A percentile compares a stretch with the other conserved stretches of the same genome.
Evolutionary conservation across 2,888 invertebrate genomes (phyloP).

Genomic region (Nasonovia ribisnigri): DNA sequence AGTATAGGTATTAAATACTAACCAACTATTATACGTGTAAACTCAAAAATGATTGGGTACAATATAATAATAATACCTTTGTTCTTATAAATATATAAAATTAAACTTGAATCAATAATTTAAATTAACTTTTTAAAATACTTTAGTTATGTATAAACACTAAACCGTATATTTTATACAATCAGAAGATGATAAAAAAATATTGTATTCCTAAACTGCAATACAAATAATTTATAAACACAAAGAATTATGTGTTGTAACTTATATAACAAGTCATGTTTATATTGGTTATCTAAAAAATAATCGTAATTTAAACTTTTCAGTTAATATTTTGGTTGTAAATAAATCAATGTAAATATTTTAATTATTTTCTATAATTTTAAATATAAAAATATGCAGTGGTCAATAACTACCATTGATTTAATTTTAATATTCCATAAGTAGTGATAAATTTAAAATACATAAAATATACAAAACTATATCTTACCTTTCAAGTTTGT

Average conservation of each 20-base stretch:
- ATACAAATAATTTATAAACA: neutral
- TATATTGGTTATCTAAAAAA: neutral
- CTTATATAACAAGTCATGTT: neutral
- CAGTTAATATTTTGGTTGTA: neutral
- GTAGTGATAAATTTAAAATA: neutral
- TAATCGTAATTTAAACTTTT: neutral
- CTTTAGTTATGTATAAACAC: neutral
- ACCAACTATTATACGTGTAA: neutral
- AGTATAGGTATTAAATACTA: neutral
- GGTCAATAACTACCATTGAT: neutral
- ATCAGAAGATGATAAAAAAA: neutral
- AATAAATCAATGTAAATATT: neutral
- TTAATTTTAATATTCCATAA: neutral
- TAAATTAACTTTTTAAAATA: neutral
- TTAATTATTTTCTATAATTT: neutral
- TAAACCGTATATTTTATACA: neutral
- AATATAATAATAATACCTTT: neutral
- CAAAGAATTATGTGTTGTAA: neutral
- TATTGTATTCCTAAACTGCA: neutral
- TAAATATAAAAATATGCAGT: neutral
- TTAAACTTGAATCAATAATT: neutral
- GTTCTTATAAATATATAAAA: neutral
- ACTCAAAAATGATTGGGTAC: neutral
- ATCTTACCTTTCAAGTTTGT: constrained; percentile 59
- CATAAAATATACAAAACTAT: neutral